Evolutionary conservation across 2,113 vertebrate genomes (phyloP).

Genomic region (Pedionomus torquatus): DNA sequence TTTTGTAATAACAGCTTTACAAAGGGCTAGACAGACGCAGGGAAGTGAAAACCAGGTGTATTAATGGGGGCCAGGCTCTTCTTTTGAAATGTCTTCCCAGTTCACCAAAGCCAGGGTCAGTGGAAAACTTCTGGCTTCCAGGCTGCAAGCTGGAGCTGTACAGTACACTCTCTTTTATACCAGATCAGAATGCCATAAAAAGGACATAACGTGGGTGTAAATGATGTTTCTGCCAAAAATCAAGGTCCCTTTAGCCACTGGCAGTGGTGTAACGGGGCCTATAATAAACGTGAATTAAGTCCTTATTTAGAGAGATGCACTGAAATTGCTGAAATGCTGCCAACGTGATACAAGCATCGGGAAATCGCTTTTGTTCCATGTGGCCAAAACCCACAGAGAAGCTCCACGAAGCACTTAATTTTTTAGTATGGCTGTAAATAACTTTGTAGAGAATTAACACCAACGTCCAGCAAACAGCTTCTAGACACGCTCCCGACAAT

Average conservation of each 20-base stretch:
- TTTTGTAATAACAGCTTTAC: not conserved
- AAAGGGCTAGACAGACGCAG: not conserved
- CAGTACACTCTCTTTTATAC: not conserved
- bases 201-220: not conserved
- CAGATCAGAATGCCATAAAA: not conserved
- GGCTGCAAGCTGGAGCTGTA: not conserved
- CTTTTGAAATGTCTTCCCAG: not conserved
- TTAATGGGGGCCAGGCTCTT: not conserved
- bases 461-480: not conserved
- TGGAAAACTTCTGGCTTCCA: conserved; percentile 10
- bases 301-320: conserved; percentile 6
- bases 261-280: not conserved
- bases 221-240: not conserved
- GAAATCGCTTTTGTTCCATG: conserved; percentile 50
- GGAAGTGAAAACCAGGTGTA: not conserved
- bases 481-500: not conserved
- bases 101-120: not conserved
- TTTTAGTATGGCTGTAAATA: conserved; percentile 18
- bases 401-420: not conserved
- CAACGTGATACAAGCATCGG: not conserved
- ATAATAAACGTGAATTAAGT: not conserved
- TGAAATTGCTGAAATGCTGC: conserved; percentile 21
- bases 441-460: not conserved
- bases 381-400: conserved; percentile 36
- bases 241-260: not conserved